These are phyloP conservation scores for Folsomia manolachei DNA, from an alignment of 2,888 invertebrate genomes.

Conservation along the genomic window DNA sequence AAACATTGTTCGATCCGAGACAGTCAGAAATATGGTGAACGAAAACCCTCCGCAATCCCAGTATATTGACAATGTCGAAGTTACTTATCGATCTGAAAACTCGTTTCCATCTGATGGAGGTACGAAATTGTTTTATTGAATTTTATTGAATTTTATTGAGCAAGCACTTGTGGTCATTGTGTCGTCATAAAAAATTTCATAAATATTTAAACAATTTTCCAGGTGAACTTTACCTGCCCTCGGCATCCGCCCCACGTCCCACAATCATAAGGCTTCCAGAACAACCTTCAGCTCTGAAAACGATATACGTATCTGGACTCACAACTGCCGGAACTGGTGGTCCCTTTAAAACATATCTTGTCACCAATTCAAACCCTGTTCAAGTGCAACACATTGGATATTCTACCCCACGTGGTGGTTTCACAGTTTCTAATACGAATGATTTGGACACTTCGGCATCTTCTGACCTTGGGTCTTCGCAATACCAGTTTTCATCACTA, in stretches of 20 bases:
- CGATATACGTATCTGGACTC: conserved; percentile 4
- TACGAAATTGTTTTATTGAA: background rate
- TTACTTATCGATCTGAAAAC: conserved; percentile 31
- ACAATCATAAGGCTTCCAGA: background rate
- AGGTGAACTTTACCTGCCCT: conserved; percentile 17
- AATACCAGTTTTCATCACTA: background rate
- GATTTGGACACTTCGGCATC: background rate
- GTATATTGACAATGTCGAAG: conserved; percentile 26
- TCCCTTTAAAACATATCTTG: conserved; percentile 7
- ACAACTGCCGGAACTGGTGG: background rate
- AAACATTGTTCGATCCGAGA: too few relatives aligned
- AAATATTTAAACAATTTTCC: background rate
- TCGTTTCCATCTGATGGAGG: too few relatives aligned
- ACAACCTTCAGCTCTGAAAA: background rate
- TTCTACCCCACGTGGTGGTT: background rate
- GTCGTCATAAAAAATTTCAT: background rate
- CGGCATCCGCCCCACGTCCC: background rate
- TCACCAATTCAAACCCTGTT: conserved; percentile 5
- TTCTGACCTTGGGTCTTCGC: background rate
- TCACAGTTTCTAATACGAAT: background rate
- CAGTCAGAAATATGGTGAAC: conserved; percentile 4
- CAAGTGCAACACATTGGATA: background rate
- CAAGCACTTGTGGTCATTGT: background rate
- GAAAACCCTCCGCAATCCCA: conserved; percentile 8
- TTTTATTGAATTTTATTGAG: background rate